Evolutionary conservation across 1,140 invertebrate genomes (phyloP), one percentile per base, ranked within the genome.

Genomic region (Thaumetopoea pityocampa): DNA sequence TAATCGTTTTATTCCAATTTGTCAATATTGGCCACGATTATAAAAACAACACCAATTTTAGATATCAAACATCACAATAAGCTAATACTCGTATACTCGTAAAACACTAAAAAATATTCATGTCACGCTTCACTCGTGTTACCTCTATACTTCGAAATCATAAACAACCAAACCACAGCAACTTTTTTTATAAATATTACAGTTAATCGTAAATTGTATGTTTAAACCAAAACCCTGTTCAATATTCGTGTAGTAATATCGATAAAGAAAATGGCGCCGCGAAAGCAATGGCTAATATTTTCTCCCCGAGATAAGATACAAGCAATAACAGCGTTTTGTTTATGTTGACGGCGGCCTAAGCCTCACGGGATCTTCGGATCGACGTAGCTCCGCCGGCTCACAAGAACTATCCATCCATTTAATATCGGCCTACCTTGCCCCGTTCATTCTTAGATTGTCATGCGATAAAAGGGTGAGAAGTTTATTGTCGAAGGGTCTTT

Each of bases 241-340:
- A n/a, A n/a, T n/a, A n/a, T n/a, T n/a, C n/a, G n/a, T n/a, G n/a
- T 11, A 33, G 19, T 34, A 26, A 42, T 50, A 56, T 54, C 54
- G 49, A 56, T 45, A 51, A 60, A 59, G 45, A 57, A 55, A 61
- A 59, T 53, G 52, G 57, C 34, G 45, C 53, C 50, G 54, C 45
- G 46, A 63, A 66, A 68, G 28, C 29, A 26, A 42, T 26, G 46
- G 41, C 52, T 57, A 66, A 77, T 74, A 80, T 70, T 76, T 73
- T 70, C n/a, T 69, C 51, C 34, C 27, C 46, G 38, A 66, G 63
- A 72, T 74, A 78, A 72, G 63, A 76, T 76, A 76, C 65, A 65
- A 61, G 62, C 72, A 69, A 76, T 78, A 71, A 72, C 62, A 63
- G 55, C 47, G 67, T 77, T 74, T 72, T 73, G 70, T 78, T 81